phyloP scores from a whole-genome alignment of 2,797 vertebrate genomes.

The Falco columbarius region DNA sequence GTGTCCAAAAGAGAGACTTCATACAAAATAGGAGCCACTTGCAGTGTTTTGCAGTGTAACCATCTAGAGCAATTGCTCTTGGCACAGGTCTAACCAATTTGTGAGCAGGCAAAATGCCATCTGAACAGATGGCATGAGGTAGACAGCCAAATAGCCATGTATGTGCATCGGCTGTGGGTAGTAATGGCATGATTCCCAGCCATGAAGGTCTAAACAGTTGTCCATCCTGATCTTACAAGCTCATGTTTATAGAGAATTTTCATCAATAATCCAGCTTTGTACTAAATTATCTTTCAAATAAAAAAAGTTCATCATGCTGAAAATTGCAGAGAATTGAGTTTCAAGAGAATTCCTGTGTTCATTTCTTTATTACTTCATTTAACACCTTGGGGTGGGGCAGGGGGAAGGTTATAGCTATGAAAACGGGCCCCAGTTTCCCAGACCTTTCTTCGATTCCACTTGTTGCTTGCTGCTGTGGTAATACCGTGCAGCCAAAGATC shows the following conservation, averaged over 20 bases:
- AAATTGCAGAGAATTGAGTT: constrained; percentile 1
- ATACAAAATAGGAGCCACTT: constrained; percentile 64
- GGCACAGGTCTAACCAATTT: constrained; percentile 80
- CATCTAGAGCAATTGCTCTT: constrained; percentile 78
- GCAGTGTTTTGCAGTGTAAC: constrained; percentile 71
- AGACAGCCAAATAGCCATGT: constrained; percentile 80
- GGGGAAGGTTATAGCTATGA: not conserved
- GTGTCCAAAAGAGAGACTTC: constrained; percentile 53
- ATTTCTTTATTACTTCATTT: not conserved
- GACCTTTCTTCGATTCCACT: not conserved
- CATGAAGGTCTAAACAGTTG: constrained; percentile 80
- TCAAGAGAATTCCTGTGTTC: not conserved
- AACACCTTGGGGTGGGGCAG: not conserved
- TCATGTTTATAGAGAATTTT: constrained; percentile 73
- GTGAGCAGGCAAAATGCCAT: constrained; percentile 77
- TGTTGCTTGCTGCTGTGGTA: not conserved
- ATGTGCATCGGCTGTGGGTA: constrained; percentile 80
- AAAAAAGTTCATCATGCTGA: constrained; percentile 18
- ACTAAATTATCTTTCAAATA: constrained; percentile 63
- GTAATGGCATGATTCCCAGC: constrained; percentile 80
- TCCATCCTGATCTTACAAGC: constrained; percentile 75
- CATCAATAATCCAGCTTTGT: constrained; percentile 64
- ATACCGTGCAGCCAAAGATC: not conserved
- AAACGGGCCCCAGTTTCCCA: not conserved
- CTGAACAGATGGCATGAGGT: constrained; percentile 76